Conservation (phyloP, 2,797 vertebrate genomes). For the Helostoma temminkii region DNA sequence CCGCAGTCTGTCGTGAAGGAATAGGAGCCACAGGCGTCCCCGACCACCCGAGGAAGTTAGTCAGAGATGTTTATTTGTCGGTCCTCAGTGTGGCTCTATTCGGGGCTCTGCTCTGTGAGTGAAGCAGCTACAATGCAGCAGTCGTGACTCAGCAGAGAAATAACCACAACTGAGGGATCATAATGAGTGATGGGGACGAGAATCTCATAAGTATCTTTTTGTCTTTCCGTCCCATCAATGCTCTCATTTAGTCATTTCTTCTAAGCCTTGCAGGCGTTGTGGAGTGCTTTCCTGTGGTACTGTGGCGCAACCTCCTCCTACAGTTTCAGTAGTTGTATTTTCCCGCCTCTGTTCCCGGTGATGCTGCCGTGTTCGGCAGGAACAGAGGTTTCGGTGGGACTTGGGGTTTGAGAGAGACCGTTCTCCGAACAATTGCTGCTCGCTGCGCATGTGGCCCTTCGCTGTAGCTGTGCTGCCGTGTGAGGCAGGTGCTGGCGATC, state of each 20-base stretch:
- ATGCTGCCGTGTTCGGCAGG: slow-evolving; percentile 72
- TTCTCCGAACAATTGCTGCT: slow-evolving; percentile 78
- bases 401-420: slow-evolving; percentile 84
- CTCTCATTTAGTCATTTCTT: slow-evolving; percentile 21
- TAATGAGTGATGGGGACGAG: slow-evolving; percentile 16
- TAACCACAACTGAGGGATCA: slow-evolving; percentile 25
- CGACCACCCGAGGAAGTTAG: not conserved
- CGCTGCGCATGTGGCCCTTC: slow-evolving; percentile 73
- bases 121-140: slow-evolving; percentile 7
- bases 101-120: not conserved
- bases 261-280: not conserved
- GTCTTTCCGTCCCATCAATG: slow-evolving; percentile 16
- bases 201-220: slow-evolving; percentile 16
- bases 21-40: not conserved
- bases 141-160: slow-evolving; percentile 21
- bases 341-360: slow-evolving; percentile 54
- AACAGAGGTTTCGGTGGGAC: slow-evolving; percentile 80
- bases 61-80: slow-evolving; percentile 5
- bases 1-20: slow-evolving; percentile 14
- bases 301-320: not conserved
- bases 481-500: slow-evolving; percentile 71
- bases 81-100: slow-evolving; percentile 1
- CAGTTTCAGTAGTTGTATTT: slow-evolving; percentile 82
- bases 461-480: slow-evolving; percentile 87
- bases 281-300: not conserved